These are phyloP conservation scores for Chrysolina americana DNA, from an alignment of 2,888 invertebrate species.

Conservation along the genomic window DNA sequence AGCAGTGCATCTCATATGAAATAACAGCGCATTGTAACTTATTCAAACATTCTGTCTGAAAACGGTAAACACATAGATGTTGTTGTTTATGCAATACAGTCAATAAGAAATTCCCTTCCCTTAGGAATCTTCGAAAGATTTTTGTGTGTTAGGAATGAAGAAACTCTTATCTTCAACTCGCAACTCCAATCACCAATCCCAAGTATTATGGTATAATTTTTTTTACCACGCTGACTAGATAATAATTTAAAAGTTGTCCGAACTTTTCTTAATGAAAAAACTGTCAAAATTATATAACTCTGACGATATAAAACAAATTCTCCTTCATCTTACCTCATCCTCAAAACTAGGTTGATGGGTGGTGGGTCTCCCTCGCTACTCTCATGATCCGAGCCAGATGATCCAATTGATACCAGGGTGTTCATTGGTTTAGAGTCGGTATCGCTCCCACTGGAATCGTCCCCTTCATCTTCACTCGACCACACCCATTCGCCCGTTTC, in stretches of 20 bases:
- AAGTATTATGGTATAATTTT: no score
- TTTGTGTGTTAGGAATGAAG: no score
- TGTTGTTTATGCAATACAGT: no score
- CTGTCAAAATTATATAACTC: not conserved
- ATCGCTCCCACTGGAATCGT: conserved; percentile 73
- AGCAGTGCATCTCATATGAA: no score
- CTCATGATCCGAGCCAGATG: conserved; percentile 68
- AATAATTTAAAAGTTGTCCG: not conserved
- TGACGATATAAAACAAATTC: not conserved
- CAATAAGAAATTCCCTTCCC: no score
- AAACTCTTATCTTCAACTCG: no score
- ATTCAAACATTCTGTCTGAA: no score
- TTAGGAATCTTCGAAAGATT: no score
- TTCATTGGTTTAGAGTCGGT: conserved; percentile 71
- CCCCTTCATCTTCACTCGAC: conserved; percentile 92
- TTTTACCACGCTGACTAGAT: no score
- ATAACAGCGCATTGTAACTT: no score
- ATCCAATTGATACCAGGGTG: conserved; percentile 67
- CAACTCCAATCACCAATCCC: no score
- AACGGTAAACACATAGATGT: no score
- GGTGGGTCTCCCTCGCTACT: conserved; percentile 64
- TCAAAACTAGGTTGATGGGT: conserved; percentile 85
- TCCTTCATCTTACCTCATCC: conserved; percentile 79
- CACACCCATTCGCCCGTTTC: conserved; percentile 99
- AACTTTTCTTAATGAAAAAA: not conserved